These are phyloP conservation scores for Oscheius sp. DNA, from an alignment of 2,888 invertebrate species.

Conservation along the genomic window DNA sequence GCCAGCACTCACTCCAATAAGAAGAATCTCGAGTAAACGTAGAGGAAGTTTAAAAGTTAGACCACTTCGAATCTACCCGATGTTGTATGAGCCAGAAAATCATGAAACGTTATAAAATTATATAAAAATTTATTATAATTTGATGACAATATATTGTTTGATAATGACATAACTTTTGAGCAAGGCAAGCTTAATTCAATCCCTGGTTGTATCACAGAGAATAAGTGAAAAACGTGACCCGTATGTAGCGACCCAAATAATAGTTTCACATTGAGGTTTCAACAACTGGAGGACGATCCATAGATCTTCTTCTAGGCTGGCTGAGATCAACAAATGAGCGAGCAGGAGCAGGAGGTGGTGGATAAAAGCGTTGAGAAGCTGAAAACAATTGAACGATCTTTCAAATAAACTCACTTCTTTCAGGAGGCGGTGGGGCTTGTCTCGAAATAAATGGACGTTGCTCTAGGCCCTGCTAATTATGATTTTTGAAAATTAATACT, in stretches of 20 bases:
- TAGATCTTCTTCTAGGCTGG: conserved; percentile 8
- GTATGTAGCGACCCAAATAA: conserved; percentile 14
- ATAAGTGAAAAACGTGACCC: not conserved
- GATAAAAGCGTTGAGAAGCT: conserved; percentile 19
- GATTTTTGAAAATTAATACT: not conserved
- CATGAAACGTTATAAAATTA: too few relatives aligned
- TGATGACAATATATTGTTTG: conserved; percentile 4
- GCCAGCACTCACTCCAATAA: too few relatives aligned
- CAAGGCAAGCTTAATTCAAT: conserved; percentile 17
- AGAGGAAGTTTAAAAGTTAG: too few relatives aligned
- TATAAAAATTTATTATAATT: not conserved
- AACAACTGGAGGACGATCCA: conserved; percentile 23
- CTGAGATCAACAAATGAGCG: conserved; percentile 32
- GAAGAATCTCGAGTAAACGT: too few relatives aligned
- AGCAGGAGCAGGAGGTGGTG: conserved; percentile 13
- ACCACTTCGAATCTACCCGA: too few relatives aligned
- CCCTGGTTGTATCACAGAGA: conserved; percentile 17
- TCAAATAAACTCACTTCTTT: conserved; percentile 16
- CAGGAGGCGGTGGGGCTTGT: conserved; percentile 20
- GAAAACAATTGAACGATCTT: not conserved
- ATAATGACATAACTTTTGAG: not conserved
- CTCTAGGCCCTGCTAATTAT: not conserved
- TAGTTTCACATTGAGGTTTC: conserved; percentile 17
- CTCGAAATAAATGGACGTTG: conserved; percentile 6
- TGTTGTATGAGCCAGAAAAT: too few relatives aligned